Percentiles rank a stretch among this genome's conserved stretches.
phyloP scores from a whole-genome alignment of 2,113 vertebrate genomes.

The Myotis yumanensis region DNA sequence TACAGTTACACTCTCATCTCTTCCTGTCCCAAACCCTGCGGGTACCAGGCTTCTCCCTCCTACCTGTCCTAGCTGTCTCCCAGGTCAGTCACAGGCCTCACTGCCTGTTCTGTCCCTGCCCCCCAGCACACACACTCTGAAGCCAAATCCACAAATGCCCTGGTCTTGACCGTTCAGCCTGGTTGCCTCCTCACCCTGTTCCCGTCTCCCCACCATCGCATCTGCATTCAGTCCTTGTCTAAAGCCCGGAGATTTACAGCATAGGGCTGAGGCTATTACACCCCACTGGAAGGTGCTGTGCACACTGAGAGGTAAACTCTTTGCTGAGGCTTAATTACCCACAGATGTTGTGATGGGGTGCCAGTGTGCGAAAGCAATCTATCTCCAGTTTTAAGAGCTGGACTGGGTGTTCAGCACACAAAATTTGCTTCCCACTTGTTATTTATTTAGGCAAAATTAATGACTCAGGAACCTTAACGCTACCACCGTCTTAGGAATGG shows the following conservation, averaged over 20 bases:
- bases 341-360: conserved; percentile 81
- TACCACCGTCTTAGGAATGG: conserved; percentile 72
- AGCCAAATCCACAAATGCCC: neutral
- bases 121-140: neutral
- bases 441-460: conserved; percentile 80
- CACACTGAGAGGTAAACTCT: conserved; percentile 73
- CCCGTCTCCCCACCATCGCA: neutral
- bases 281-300: conserved; percentile 41
- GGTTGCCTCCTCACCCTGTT: conserved; percentile 26
- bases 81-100: neutral
- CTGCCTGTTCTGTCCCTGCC: neutral
- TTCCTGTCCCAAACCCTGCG: neutral
- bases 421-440: conserved; percentile 80
- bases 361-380: conserved; percentile 80
- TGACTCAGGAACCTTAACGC: conserved; percentile 70
- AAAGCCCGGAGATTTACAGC: conserved; percentile 60
- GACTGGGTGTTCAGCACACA: conserved; percentile 73
- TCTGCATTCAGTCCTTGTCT: conserved; percentile 20
- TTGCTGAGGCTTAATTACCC: conserved; percentile 78
- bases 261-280: conserved; percentile 66
- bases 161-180: conserved; percentile 15
- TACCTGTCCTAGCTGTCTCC: neutral
- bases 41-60: neutral
- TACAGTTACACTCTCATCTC: neutral
- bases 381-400: conserved; percentile 83